phyloP scores from a whole-genome alignment of 2,797 vertebrate species.

The Anabacerthia variegaticeps region DNA sequence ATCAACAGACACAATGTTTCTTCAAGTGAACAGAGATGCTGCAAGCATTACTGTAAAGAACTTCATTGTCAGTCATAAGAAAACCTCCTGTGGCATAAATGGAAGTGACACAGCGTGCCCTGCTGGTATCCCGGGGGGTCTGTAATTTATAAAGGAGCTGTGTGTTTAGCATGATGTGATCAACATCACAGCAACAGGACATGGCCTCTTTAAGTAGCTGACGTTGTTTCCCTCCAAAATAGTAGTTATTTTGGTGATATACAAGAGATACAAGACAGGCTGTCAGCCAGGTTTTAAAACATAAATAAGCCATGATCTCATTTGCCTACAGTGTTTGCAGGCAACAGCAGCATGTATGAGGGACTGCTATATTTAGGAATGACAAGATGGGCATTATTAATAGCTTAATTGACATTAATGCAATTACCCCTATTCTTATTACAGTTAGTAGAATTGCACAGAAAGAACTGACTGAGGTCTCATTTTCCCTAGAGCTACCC shows the following conservation, averaged over 20 bases:
- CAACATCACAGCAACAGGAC: neutral
- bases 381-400: constrained; percentile 81
- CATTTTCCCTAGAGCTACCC: constrained; percentile 79
- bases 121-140: neutral
- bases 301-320: constrained; percentile 65
- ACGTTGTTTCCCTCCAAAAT: neutral
- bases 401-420: constrained; percentile 83
- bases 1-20: neutral
- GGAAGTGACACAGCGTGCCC: neutral
- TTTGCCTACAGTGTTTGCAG: constrained; percentile 58
- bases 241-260: neutral
- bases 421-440: constrained; percentile 78
- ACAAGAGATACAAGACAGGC: neutral
- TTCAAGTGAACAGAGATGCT: neutral
- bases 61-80: neutral
- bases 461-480: constrained; percentile 71
- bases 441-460: constrained; percentile 78
- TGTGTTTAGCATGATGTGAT: neutral
- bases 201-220: neutral
- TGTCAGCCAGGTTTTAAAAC: constrained; percentile 24
- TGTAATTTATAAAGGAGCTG: neutral
- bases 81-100: neutral
- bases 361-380: constrained; percentile 75
- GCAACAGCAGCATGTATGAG: constrained; percentile 66
- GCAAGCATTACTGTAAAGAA: neutral